A percentile compares a stretch with the other conserved stretches of the same genome.
These are phyloP conservation scores for Sus cebifrons DNA, from an alignment of 2,797 vertebrate genomes.

Conservation along the genomic window DNA sequence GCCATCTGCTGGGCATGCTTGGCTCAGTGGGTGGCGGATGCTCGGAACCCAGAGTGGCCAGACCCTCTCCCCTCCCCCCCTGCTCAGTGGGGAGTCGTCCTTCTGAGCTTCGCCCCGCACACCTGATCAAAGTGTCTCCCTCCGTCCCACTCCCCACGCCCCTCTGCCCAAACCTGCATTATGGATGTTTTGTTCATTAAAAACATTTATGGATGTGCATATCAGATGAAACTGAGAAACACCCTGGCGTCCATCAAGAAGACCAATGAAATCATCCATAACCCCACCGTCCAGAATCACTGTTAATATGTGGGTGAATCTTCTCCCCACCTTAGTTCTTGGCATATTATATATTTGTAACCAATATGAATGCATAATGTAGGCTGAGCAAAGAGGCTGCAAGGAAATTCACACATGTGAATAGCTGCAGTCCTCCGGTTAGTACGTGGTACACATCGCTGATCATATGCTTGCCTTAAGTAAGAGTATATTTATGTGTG, in stretches of 20 bases:
- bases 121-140: neutral
- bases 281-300: neutral
- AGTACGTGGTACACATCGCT: rapidly evolving
- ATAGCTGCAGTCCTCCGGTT: neutral
- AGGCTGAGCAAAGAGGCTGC: neutral
- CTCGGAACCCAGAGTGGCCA: neutral
- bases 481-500: neutral
- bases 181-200: neutral
- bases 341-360: neutral
- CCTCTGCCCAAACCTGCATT: neutral
- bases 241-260: neutral
- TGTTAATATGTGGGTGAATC: neutral
- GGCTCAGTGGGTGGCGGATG: neutral
- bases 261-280: neutral
- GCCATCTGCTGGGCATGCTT: neutral
- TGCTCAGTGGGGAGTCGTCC: neutral
- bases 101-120: neutral
- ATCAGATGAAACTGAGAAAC: neutral
- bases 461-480: neutral
- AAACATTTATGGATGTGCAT: neutral
- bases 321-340: neutral
- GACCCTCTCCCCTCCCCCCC: neutral
- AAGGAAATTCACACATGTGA: neutral
- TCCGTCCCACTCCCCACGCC: neutral
- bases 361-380: neutral